Evolutionary conservation across 2,888 invertebrate species (phyloP).

Genomic region (Cosmia trapezina): DNA sequence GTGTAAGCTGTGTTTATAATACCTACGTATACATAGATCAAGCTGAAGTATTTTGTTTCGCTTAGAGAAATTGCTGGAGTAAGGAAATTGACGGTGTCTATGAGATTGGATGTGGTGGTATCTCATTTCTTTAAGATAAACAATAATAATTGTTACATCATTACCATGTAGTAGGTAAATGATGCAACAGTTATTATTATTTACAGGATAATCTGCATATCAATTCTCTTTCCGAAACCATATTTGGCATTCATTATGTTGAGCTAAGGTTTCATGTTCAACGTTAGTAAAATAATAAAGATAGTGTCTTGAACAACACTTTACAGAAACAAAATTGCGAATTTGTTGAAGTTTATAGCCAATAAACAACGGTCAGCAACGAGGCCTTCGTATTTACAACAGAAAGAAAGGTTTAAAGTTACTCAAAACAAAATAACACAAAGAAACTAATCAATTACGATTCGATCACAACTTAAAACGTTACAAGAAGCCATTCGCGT

Average conservation of each 20-base stretch:
- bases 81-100: conserved; percentile 41
- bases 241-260: neutral
- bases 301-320: conserved; percentile 2
- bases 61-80: conserved; percentile 51
- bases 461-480: conserved; percentile 55
- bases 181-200: conserved; percentile 11
- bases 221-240: conserved; percentile 2
- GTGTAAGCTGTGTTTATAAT: conserved; percentile 59
- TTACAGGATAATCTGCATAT: neutral
- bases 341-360: conserved; percentile 28
- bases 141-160: no score
- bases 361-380: conserved; percentile 28
- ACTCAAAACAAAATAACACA: conserved; percentile 30
- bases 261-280: conserved; percentile 10
- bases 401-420: conserved; percentile 46
- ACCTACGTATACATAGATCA: conserved; percentile 48
- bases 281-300: conserved; percentile 20
- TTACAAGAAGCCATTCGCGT: conserved; percentile 55
- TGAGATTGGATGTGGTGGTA: conserved; percentile 44
- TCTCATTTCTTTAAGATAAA: conserved; percentile 24
- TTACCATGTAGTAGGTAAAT: conserved; percentile 14
- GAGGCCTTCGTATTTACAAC: conserved; percentile 43
- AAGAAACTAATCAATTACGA: conserved; percentile 55
- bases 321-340: conserved; percentile 2
- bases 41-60: conserved; percentile 52